Evolutionary conservation across 2,888 invertebrate species (phyloP), one percentile per base, ranked within the genome.

Genomic region (Amiota minor): DNA sequence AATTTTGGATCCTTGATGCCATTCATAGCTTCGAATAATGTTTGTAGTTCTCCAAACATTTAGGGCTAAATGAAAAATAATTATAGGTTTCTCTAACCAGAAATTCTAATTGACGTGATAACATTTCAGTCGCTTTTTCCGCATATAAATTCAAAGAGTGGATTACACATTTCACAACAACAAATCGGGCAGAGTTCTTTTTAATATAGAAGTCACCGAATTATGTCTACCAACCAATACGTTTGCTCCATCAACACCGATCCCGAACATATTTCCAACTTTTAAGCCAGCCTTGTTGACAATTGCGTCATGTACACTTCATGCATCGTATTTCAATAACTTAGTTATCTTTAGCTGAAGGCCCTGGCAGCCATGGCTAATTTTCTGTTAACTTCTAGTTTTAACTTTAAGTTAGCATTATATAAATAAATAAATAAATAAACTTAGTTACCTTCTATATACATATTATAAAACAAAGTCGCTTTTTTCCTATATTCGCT

Each of bases 221-320:
- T 59, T 59, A n/a, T 59, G 59, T 20, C n/a, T 59, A 14, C 59
- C 59, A 20, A 59, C 20, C 59, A 59, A 14, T 12, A 59, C 59
- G 20, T 20, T 1, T 9, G 59, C 59, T 59, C 59, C 59, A 59
- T 59, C 59, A n/a, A 59, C 59, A 9, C n/a, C 59, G n/a, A 59
- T 20, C n/a, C 59, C 59, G 16, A 59, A 10, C 59, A 59, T 59
- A n/a, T 59, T 59, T 59, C n/a, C 59, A 59, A 18, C n/a, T n/a
- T n/a, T n/a, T n/a, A n/a, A n/a, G 59, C 16, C 20, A 59, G 10
- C 16, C n/a, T 49, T 49, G 12, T 49, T 12, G 10, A 49, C 1
- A 49, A 49, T 49, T 12, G 12, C 49, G 9, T 49, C 10, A 12
- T 49, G 49, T 1, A 49, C 49, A 1, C 18, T 18, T n/a, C n/a